A percentile compares a stretch with the other conserved stretches of the same genome.
These are phyloP conservation scores for Hyles lineata DNA, from an alignment of 2,888 invertebrate species.

Conservation along the genomic window DNA sequence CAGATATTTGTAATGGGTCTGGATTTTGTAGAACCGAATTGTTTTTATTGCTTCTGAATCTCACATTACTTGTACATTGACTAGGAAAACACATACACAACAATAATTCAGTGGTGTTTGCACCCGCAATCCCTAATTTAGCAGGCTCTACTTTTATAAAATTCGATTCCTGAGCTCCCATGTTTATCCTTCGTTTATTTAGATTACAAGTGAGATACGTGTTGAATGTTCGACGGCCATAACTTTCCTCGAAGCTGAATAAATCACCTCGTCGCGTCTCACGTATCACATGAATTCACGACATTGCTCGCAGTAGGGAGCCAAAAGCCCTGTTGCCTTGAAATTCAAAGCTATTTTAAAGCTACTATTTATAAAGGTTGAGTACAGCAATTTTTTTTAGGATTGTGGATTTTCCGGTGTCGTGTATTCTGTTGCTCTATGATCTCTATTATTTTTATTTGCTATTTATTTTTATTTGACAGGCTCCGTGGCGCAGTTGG, in stretches of 20 bases:
- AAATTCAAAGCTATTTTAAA: not conserved
- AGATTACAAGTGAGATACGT: not conserved
- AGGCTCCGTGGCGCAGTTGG: no score
- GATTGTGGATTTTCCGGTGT: no score
- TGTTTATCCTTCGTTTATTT: not conserved
- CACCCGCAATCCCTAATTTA: no score
- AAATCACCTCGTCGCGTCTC: conserved; percentile 5
- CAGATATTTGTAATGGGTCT: no score
- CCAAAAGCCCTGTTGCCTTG: not conserved
- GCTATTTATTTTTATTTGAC: no score
- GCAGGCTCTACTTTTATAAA: no score
- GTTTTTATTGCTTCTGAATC: no score
- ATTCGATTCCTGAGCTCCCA: not conserved
- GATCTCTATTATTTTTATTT: no score
- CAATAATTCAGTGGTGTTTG: no score
- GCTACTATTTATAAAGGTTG: not conserved
- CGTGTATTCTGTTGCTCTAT: no score
- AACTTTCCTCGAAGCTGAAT: not conserved
- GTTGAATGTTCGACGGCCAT: conserved; percentile 4
- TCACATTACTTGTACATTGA: not conserved
- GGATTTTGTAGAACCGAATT: not conserved
- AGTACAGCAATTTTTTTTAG: no score
- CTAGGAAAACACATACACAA: not conserved
- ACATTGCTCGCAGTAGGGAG: not conserved
- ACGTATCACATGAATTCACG: conserved; percentile 1